These are phyloP conservation scores for Raja brachyura DNA, from an alignment of 2,113 vertebrate genomes.

Conservation along the genomic window DNA sequence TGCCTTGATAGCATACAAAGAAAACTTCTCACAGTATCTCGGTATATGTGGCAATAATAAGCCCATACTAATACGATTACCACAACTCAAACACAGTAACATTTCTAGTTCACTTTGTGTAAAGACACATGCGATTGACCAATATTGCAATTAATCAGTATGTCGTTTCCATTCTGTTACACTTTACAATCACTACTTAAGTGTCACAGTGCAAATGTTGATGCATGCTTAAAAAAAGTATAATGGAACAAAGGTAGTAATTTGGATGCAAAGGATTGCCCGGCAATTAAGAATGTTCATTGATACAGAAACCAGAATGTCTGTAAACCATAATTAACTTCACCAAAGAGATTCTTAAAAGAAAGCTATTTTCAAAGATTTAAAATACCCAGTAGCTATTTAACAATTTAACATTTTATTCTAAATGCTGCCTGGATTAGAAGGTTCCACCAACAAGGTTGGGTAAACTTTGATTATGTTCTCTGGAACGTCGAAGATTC, in stretches of 20 bases:
- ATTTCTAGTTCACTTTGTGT: background rate
- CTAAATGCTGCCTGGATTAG: too few species aligned
- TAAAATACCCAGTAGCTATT: background rate
- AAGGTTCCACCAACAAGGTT: too few species aligned
- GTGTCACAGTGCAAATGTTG: background rate
- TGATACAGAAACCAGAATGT: background rate
- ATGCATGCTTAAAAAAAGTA: background rate
- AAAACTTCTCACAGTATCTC: too few species aligned
- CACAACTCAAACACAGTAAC: background rate
- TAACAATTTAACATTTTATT: too few species aligned
- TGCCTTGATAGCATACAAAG: too few species aligned
- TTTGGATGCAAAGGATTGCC: background rate
- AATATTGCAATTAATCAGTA: background rate
- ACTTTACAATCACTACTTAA: conserved; percentile 13
- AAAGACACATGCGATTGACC: background rate
- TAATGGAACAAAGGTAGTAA: background rate
- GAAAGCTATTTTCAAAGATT: background rate
- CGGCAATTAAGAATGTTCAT: conserved; percentile 16
- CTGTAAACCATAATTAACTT: conserved; percentile 1
- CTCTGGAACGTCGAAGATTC: too few species aligned
- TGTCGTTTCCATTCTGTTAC: background rate
- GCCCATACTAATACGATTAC: too few species aligned
- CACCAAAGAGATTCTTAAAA: background rate
- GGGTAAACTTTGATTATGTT: too few species aligned
- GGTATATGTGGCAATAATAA: too few species aligned